Conservation (phyloP, 2,888 invertebrate species). For the Scrobipalpa atriplicella region DNA sequence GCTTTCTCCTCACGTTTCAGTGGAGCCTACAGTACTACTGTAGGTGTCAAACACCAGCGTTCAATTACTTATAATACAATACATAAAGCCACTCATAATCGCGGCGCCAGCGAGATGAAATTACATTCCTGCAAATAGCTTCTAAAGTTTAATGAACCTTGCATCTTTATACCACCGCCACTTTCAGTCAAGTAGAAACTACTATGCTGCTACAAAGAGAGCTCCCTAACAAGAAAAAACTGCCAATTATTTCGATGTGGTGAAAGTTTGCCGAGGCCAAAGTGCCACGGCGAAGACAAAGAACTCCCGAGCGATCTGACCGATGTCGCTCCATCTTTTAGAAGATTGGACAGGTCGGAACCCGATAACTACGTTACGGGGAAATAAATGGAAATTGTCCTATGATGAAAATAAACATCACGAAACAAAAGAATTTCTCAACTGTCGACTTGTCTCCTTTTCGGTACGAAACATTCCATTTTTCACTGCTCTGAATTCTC, state of each 20-base stretch:
- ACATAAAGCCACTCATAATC: slow-evolving; percentile 20
- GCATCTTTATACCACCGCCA: slow-evolving; percentile 11
- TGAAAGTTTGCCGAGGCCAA: slow-evolving; percentile 14
- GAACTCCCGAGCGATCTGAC: slow-evolving; percentile 21
- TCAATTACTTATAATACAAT: slow-evolving; percentile 27
- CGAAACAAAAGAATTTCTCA: slow-evolving; percentile 13
- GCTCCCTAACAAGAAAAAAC: slow-evolving; percentile 21
- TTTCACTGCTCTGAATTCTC: slow-evolving; percentile 21
- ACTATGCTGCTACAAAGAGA: slow-evolving; percentile 18
- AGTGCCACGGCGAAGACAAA: slow-evolving; percentile 22
- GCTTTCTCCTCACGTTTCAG: slow-evolving; percentile 16
- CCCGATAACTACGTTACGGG: slow-evolving; percentile 4
- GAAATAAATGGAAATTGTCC: slow-evolving; percentile 4
- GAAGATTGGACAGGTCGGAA: slow-evolving; percentile 8
- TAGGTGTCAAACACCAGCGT: slow-evolving; percentile 6
- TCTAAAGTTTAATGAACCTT: slow-evolving; percentile 27
- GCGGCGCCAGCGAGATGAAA: slow-evolving; percentile 27
- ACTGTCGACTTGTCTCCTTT: slow-evolving; percentile 14
- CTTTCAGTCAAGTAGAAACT: slow-evolving; percentile 19
- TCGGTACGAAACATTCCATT: slow-evolving; percentile 6
- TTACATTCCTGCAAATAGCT: slow-evolving; percentile 25
- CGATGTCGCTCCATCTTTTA: slow-evolving; percentile 14
- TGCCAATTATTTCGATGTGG: slow-evolving; percentile 21
- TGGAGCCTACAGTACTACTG: background rate
- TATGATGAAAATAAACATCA: slow-evolving; percentile 6